Evolutionary conservation across 1,140 invertebrate genomes (phyloP), one percentile per base, ranked within the genome.

Genomic region (Stenopsyche tienmushanensis): DNA sequence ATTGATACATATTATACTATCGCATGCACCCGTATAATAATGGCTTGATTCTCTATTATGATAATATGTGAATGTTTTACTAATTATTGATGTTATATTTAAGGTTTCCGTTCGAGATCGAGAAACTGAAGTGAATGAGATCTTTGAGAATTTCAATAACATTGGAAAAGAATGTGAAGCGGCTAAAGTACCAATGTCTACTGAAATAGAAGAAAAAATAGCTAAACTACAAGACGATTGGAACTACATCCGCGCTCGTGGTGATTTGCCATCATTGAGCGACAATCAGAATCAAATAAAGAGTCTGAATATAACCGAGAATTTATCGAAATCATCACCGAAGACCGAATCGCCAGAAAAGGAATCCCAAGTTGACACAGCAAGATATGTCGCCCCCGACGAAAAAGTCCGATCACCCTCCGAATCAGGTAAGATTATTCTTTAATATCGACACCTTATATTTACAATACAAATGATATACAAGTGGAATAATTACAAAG

Each of bases 71-170:
- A 8, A 7, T 47, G 44, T 15, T 47, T 20, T 47, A 47, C 17
- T 47, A 2, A 49, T 42, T 9, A 9, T 15, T 9, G 9, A 15
- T 15, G n/a, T 42, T 42, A 42, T 42, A 3, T 71, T 72, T 13
- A 63, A 84, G 82, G 73, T 72, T 13, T 75, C 73, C 24, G 77
- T 86, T 0, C 74, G 76, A 62, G 85, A 87, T 72, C 83, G 82
- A 21, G 83, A 86, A 72, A 78, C 82, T 64, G 86, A 87, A 75
- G 83, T 88, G 1, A 83, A 84, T 70, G 86, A 88, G 67, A 82
- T 87, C 7, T 72, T 88, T 17, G 85, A 87, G 74, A 88, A 88
- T 77, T 88, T 85, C 74, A 87, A 83, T 39, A 87, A 88, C 75
- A 74, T 88, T 59, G 86, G 79, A 71, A 75, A 75, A 60, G 78